Conservation (phyloP, 1,140 invertebrate species). For the Ephestia elutella region DNA sequence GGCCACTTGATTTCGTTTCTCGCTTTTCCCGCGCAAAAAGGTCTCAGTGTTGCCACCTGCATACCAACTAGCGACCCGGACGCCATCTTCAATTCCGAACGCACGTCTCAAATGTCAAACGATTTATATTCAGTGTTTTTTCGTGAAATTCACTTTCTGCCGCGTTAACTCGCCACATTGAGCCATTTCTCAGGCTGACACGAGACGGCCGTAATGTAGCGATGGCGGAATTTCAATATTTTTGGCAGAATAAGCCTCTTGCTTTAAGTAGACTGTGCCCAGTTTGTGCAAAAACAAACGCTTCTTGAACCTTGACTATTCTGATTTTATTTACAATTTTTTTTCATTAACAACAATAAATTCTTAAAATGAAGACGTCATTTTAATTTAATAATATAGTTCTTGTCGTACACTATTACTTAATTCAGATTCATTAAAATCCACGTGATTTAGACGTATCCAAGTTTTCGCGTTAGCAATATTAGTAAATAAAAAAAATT, state of each 20-base stretch:
- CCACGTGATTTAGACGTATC: too few relatives aligned
- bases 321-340: too few relatives aligned
- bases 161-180: slow-evolving; percentile 8
- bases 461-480: too few relatives aligned
- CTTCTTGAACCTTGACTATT: too few relatives aligned
- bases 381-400: too few relatives aligned
- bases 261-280: not conserved
- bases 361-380: too few relatives aligned
- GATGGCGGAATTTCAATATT: slow-evolving; percentile 2
- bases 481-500: too few relatives aligned
- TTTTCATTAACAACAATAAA: too few relatives aligned
- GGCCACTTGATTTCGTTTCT: not conserved
- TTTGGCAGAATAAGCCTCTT: not conserved
- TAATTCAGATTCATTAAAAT: too few relatives aligned
- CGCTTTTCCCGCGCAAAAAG: slow-evolving; percentile 6
- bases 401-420: too few relatives aligned
- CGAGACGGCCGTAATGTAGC: not conserved
- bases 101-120: slow-evolving; percentile 7
- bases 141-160: slow-evolving; percentile 10
- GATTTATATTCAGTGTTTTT: slow-evolving; percentile 8
- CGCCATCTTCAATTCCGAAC: slow-evolving; percentile 1
- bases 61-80: slow-evolving; percentile 8
- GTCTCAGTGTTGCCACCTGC: not conserved
- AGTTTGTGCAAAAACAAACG: not conserved
- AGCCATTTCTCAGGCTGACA: slow-evolving; percentile 1